Evolutionary conservation across 1,140 invertebrate genomes (phyloP).

Genomic region (Penaeus indicus): DNA sequence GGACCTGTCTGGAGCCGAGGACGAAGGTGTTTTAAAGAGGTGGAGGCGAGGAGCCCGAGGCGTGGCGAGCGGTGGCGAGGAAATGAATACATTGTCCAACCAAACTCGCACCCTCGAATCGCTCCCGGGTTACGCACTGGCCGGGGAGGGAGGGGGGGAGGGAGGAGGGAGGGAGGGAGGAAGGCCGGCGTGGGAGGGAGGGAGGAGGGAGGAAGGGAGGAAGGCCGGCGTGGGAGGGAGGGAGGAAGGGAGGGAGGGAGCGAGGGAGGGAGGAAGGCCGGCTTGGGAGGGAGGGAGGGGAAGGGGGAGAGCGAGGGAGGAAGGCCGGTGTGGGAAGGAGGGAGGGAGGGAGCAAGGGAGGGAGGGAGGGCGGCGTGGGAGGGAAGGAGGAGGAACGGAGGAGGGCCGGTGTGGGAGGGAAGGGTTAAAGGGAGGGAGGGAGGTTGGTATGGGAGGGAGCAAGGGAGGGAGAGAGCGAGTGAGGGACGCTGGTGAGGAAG

Average conservation of each 20-base stretch:
- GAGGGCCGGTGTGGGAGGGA: no score
- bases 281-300: background rate
- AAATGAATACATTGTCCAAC: slow-evolving; percentile 23
- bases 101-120: background rate
- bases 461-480: no score
- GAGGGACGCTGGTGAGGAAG: no score
- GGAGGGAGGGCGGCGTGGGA: no score
- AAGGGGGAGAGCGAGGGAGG: background rate
- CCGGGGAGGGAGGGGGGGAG: background rate
- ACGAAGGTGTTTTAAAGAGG: slow-evolving; percentile 8
- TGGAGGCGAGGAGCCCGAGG: slow-evolving; percentile 7
- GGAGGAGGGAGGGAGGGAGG: background rate
- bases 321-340: background rate
- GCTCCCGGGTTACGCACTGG: slow-evolving; percentile 20
- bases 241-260: background rate
- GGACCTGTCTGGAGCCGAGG: background rate
- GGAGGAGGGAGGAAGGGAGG: background rate
- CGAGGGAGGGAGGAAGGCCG: background rate
- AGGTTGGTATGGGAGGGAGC: no score
- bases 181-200: background rate
- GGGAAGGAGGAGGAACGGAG: no score
- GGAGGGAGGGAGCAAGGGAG: no score
- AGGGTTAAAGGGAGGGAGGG: no score
- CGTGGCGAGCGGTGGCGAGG: background rate
- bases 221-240: background rate